Evolutionary conservation across 2,888 invertebrate genomes (phyloP), one percentile per base, ranked within the genome.

Genomic region (Sylvicola cinctus): DNA sequence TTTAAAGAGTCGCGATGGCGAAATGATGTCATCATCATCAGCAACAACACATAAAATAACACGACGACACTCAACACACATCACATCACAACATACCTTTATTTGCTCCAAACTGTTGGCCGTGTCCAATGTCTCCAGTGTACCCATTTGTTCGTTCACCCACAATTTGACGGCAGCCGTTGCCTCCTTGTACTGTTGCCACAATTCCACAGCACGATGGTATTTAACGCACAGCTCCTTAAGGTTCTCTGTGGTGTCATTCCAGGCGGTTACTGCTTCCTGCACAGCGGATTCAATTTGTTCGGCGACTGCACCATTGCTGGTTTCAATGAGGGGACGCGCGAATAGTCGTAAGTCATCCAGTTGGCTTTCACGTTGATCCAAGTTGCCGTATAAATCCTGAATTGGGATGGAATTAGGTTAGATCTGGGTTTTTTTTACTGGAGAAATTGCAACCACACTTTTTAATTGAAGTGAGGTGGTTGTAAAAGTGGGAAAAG

Each of bases 171-270:
- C 74, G 17, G 74, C 68, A 30, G 74, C 76, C 36, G 77, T 75
- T 7, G 81, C 77, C 52, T 79, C 78, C 27, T 74, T 68, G 61
- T 84, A 84, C 39, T 73, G 69, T 48, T 73, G 66, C 84, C 84
- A 84, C 38, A 84, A 65, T 32, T 74, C 71, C 36, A 81, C 79
- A 3, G 83, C 84, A 50, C 75, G 70, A 52, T 80, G 75, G 61
- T 84, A 84, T 46, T 74, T 65, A 45, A 56, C 72, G 54, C 79
- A 80, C 43, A 84, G 66, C 44, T 75, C 73, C 43, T 71, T 70
- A 42, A 84, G 65, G 52, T 78, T 76, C 43, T 67, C 64, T 51
- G 75, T 72, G n/a, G 83, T 83, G 47, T 76, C 75, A 46, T 77
- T 70, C 66, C 83, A 84, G 27, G 80, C 76, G 4, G 72, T 67